Conservation (phyloP, 2,888 invertebrate species). For the Coelogynopora nodosa region DNA sequence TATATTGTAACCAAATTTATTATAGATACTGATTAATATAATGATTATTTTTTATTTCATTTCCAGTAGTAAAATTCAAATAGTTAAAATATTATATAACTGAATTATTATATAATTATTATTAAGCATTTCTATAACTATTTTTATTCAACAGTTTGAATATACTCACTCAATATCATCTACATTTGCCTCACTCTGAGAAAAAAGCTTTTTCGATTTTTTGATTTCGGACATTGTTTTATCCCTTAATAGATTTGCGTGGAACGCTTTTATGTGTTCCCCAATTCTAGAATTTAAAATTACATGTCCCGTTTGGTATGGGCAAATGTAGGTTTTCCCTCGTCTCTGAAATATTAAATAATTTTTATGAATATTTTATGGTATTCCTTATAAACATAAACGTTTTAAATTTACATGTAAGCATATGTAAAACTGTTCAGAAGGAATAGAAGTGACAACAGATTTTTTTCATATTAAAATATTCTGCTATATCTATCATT, state of each 20-base stretch:
- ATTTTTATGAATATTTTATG: neutral
- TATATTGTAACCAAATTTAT: neutral
- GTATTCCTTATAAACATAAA: neutral
- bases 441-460: neutral
- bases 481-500: neutral
- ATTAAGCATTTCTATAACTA: neutral
- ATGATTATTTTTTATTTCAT: neutral
- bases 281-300: neutral
- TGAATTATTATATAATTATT: neutral
- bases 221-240: neutral
- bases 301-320: neutral
- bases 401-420: neutral
- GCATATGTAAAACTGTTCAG: neutral
- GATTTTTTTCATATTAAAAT: neutral
- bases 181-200: neutral
- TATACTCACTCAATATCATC: neutral
- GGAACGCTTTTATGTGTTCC: neutral
- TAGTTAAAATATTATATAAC: neutral
- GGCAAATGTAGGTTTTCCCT: neutral
- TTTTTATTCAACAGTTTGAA: neutral
- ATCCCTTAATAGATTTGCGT: neutral
- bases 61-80: neutral
- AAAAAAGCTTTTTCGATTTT: neutral
- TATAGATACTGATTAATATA: neutral
- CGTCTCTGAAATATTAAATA: neutral